Evolutionary conservation across 2,797 vertebrate species (phyloP).

Genomic region (Anniella stebbinsi): DNA sequence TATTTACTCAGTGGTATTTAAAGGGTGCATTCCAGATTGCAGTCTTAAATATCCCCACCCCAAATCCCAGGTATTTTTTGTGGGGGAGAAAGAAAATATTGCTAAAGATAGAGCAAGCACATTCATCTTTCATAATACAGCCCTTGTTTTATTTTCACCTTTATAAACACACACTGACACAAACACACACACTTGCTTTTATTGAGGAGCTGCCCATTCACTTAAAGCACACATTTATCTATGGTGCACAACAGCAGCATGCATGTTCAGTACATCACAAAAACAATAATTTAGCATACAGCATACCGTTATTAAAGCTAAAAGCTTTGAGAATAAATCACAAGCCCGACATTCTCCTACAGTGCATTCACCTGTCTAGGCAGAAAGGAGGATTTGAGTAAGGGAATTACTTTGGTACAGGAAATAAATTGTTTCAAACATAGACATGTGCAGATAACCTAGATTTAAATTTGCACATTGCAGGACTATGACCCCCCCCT

Average conservation of each 20-base stretch:
- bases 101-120: background rate
- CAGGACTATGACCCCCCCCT: background rate
- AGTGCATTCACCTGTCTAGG: conserved; percentile 43
- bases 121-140: conserved; percentile 7
- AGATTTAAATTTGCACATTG: conserved; percentile 66
- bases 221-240: conserved; percentile 64
- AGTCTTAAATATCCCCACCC: background rate
- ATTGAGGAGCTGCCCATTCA: conserved; percentile 50
- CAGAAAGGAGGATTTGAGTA: conserved; percentile 45
- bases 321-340: conserved; percentile 71
- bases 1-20: background rate
- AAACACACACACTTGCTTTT: conserved; percentile 21
- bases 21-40: background rate
- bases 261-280: conserved; percentile 58
- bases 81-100: background rate
- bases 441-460: conserved; percentile 51
- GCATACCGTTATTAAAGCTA: conserved; percentile 57
- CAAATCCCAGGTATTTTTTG: background rate
- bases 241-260: conserved; percentile 40
- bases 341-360: conserved; percentile 51
- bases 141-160: background rate
- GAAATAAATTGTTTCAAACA: conserved; percentile 54
- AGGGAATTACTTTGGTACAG: conserved; percentile 50
- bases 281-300: conserved; percentile 64
- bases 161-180: conserved; percentile 26